Conservation (phyloP, 1,140 invertebrate genomes). For the Drosophila fuyamai region DNA sequence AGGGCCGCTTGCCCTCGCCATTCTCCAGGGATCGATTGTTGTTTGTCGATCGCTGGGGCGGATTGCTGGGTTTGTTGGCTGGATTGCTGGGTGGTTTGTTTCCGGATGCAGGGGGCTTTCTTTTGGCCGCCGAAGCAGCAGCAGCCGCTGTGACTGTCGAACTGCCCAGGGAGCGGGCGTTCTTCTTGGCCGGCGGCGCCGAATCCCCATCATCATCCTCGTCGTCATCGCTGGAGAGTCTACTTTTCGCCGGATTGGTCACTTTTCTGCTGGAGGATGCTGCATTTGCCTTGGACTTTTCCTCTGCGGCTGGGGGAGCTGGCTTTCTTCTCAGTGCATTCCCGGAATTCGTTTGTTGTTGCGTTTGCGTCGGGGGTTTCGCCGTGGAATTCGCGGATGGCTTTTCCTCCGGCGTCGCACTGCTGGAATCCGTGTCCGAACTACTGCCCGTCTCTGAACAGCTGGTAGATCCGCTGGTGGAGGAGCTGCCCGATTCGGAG, state of each 20-base stretch:
- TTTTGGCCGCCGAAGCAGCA: constrained; percentile 67
- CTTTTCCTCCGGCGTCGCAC: constrained; percentile 75
- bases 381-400: constrained; percentile 18
- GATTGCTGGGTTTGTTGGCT: constrained; percentile 24
- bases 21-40: constrained; percentile 80
- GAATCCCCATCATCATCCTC: constrained; percentile 45
- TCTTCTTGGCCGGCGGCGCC: constrained; percentile 80
- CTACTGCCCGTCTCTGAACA: constrained; percentile 84
- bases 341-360: constrained; percentile 15
- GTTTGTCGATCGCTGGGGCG: not conserved
- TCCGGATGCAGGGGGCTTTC: constrained; percentile 20
- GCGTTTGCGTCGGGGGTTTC: constrained; percentile 26
- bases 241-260: constrained; percentile 65
- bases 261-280: constrained; percentile 3
- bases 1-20: constrained; percentile 57
- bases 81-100: constrained; percentile 20
- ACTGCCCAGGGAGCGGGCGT: constrained; percentile 41
- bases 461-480: constrained; percentile 87
- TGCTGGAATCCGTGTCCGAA: constrained; percentile 90
- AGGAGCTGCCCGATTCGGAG: constrained; percentile 88
- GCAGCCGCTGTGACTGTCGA: constrained; percentile 26
- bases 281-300: constrained; percentile 44
- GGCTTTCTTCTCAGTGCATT: constrained; percentile 17
- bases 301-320: constrained; percentile 18
- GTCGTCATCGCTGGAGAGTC: constrained; percentile 63